Evolutionary conservation across 2,888 invertebrate species (phyloP).

Genomic region (Eudemis profundana): DNA sequence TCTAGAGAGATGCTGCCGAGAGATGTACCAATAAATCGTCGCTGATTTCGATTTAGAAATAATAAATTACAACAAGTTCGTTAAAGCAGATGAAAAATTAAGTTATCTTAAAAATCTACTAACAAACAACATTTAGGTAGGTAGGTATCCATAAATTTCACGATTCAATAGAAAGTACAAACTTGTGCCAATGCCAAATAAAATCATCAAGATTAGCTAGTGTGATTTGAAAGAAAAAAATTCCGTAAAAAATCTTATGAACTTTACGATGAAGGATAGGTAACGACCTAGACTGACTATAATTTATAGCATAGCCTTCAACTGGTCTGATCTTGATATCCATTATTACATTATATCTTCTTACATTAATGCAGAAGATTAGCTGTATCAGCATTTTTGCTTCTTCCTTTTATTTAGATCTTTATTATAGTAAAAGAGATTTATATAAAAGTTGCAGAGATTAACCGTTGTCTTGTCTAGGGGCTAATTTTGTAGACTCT

Average conservation of each 20-base stretch:
- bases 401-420: conserved; percentile 13
- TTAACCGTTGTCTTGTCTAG: neutral
- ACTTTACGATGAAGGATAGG: neutral
- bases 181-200: too few relatives aligned
- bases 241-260: neutral
- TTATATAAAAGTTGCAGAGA: neutral
- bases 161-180: too few relatives aligned
- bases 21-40: conserved; percentile 27
- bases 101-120: neutral
- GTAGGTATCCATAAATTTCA: too few relatives aligned
- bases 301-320: conserved; percentile 29
- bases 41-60: conserved; percentile 16
- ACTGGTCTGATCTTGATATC: conserved; percentile 23
- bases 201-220: too few relatives aligned
- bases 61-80: conserved; percentile 15
- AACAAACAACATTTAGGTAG: neutral
- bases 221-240: too few relatives aligned
- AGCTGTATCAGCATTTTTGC: conserved; percentile 22
- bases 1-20: conserved; percentile 31
- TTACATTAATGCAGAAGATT: conserved; percentile 17
- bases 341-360: conserved; percentile 19
- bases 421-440: conserved; percentile 6
- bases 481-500: neutral
- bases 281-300: neutral
- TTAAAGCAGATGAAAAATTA: neutral